Evolutionary conservation across 2,797 vertebrate species (phyloP).

Genomic region (Liasis olivaceus): DNA sequence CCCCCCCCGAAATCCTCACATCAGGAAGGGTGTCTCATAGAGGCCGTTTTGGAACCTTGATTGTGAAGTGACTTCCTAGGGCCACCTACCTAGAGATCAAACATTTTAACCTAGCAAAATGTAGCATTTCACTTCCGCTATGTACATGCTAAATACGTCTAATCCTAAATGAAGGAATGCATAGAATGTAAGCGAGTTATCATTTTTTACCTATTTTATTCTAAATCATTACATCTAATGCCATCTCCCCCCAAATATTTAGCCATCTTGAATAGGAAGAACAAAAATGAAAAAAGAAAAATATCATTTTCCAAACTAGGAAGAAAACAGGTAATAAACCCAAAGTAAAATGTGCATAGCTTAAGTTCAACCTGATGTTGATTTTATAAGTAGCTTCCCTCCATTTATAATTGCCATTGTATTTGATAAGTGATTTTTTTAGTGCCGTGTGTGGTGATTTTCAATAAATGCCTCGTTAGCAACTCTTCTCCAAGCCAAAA

Average conservation of each 20-base stretch:
- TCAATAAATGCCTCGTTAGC: slow-evolving; percentile 3
- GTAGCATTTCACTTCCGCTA: too few relatives aligned
- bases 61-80: background rate
- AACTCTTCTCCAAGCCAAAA: slow-evolving; percentile 22
- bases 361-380: background rate
- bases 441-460: background rate
- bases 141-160: too few relatives aligned
- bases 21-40: background rate
- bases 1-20: background rate
- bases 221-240: background rate
- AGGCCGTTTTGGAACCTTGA: too few relatives aligned
- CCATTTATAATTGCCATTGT: background rate
- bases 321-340: background rate
- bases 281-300: too few relatives aligned
- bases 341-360: background rate
- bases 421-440: background rate
- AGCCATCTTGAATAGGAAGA: background rate
- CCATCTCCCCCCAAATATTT: background rate
- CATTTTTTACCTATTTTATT: background rate
- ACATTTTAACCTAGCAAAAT: too few relatives aligned
- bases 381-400: background rate
- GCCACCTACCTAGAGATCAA: background rate
- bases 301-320: background rate
- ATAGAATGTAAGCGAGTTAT: background rate
- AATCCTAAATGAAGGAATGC: too few relatives aligned